phyloP scores from a whole-genome alignment of 2,113 vertebrate genomes.

The Pelecanoides urinatrix region DNA sequence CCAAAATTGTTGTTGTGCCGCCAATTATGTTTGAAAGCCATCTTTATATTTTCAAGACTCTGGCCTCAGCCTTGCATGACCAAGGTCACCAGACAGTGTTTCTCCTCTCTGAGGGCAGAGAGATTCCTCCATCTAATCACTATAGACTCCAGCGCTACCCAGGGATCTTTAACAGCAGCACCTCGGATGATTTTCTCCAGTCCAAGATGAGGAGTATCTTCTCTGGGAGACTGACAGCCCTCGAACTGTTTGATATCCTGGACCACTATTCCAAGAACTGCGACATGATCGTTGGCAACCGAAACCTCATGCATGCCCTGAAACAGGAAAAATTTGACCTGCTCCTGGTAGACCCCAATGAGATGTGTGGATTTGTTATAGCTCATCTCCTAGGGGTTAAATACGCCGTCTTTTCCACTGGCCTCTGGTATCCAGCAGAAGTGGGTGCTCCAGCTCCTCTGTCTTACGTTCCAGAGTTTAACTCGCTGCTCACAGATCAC shows the following conservation, averaged over 20 bases:
- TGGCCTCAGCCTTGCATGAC: slow-evolving; percentile 89
- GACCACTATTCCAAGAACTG: slow-evolving; percentile 97
- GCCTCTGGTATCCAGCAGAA: slow-evolving; percentile 98
- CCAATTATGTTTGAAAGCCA: slow-evolving; percentile 99
- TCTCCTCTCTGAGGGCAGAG: slow-evolving; percentile 92
- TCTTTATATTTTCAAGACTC: slow-evolving; percentile 98
- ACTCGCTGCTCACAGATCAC: slow-evolving; percentile 93
- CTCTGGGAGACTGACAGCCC: slow-evolving; percentile 90
- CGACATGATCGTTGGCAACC: slow-evolving; percentile 90
- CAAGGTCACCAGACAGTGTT: slow-evolving; percentile 92
- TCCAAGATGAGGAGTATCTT: slow-evolving; percentile 97
- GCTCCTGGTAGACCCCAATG: slow-evolving; percentile 95
- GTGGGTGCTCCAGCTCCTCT: slow-evolving; percentile 94
- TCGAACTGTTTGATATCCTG: slow-evolving; percentile 96
- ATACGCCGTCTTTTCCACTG: slow-evolving; percentile 96
- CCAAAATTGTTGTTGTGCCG: slow-evolving; percentile 95
- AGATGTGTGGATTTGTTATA: slow-evolving; percentile 98
- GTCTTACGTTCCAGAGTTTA: slow-evolving; percentile 96
- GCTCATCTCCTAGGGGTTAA: slow-evolving; percentile 93
- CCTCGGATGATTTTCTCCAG: slow-evolving; percentile 94
- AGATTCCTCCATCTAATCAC: slow-evolving; percentile 84
- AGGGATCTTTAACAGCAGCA: slow-evolving; percentile 95
- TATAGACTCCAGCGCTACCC: slow-evolving; percentile 93
- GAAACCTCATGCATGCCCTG: slow-evolving; percentile 80
- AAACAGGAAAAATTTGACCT: slow-evolving; percentile 91